Evolutionary conservation across 1,140 invertebrate species (phyloP).

Genomic region (Trinorchestia longiramus): DNA sequence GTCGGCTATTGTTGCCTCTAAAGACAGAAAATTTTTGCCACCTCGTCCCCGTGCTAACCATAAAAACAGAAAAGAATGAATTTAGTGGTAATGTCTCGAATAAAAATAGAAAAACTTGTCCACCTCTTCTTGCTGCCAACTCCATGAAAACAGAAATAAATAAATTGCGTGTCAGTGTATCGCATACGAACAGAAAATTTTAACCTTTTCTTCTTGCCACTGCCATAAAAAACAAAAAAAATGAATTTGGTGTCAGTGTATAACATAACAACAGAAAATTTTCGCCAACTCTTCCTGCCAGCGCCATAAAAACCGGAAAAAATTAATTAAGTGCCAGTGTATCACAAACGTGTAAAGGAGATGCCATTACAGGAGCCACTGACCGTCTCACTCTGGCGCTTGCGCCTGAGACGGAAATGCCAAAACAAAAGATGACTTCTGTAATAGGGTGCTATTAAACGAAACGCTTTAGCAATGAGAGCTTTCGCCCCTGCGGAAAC

Average conservation of each 20-base stretch:
- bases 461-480: background rate
- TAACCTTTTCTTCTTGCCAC: background rate
- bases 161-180: too few species aligned
- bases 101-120: background rate
- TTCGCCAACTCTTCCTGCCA: too few species aligned
- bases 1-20: background rate
- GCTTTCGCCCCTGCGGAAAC: background rate
- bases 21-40: background rate
- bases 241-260: background rate
- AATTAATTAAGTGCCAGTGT: background rate
- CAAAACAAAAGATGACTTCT: background rate
- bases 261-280: too few species aligned
- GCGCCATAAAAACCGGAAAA: too few species aligned
- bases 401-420: background rate
- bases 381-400: background rate
- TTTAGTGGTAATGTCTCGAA: background rate
- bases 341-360: background rate
- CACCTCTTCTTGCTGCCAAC: background rate
- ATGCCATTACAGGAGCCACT: background rate
- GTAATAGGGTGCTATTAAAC: background rate
- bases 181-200: background rate
- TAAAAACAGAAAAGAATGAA: background rate
- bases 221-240: background rate
- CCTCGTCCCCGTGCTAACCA: background rate
- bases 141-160: background rate